Base-by-base conservation (phyloP, 2,888 invertebrate genomes). In the Rhogogaster chlorosoma region DNA sequence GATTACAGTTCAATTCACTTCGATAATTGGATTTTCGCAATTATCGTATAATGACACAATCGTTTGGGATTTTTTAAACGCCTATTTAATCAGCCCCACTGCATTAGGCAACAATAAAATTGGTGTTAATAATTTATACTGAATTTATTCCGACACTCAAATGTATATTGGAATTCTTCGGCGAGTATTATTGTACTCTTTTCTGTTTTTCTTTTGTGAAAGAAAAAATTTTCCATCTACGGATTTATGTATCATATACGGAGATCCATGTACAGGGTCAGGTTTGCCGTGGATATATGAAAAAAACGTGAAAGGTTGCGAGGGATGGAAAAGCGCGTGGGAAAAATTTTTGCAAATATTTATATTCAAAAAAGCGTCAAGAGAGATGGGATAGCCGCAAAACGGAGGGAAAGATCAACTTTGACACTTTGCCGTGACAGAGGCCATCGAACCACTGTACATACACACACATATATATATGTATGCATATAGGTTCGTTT, bases 351-450 rank as follows among this genome's bases (percentile, higher is more conserved):
- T 42, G n/a, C 71, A 73, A 73, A 73, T 38, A 73, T 73, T 73
- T 42, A 42, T 42, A 42, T 42, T 42, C 71, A 73, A 73, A 73
- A 73, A 73, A 73, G 26, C 22, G 38, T 22, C 71, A 22, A 73
- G 71, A 42, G 71, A 12, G 71, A 42, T 42, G 71, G 42, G 42
- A 73, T 36, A 42, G 42, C 71, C 26, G 22, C 22, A 73, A 42
- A 73, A 29, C 71, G 38, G 22, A 73, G 71, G 71, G n/a, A 73
- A 73, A 73, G 42, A 73, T 73, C 71, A 73, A 73, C 71, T 73
- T 73, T 73, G 71, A 42, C 71, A 73, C 71, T 73, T 73, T 42
- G 32, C 12, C 32, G 32, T 18, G 67, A 18, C 1, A 18, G 32
- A 26, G 32, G 32, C 67, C 67, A 67, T 67, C 67, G 67, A 67